Evolutionary conservation across 30 jellyfish, hydroid and myxozoan species (phyloP), one percentile per base, ranked within the genome.

Genomic region (Cassiopea andromeda): DNA sequence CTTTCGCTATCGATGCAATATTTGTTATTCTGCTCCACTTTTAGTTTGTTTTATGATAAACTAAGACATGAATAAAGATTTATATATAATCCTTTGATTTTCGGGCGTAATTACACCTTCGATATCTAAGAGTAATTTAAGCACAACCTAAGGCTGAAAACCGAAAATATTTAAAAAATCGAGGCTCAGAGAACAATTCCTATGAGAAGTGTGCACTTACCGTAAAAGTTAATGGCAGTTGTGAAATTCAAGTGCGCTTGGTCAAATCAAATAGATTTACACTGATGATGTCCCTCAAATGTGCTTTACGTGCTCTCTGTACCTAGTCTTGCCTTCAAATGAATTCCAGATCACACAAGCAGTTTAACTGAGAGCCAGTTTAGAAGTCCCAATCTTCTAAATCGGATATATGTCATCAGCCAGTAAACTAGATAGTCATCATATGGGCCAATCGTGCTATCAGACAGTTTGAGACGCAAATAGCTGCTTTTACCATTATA

Each of bases 401-500:
- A 50, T 54, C 86, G 86, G 86, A 77, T 77, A 48, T 77, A 48
- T 77, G 86, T 77, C 86, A 77, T 48, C 86, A 77, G 86, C 86
- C 86, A 77, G 70, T 77, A 50, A 77, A 77, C 75, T 77, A 48
- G 54, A 54, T 50, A 49, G 58, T 77, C 44, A 69, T 49, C 70
- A 43, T 77, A 44, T 13, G 54, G 13, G 75, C 86, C 86, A 77
- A 77, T 77, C 75, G 50, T 48, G 75, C 49, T 77, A 59, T 77
- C 74, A 77, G 86, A 77, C 86, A 77, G 86, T 38, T n/a, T 77
- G 12, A 77, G 86, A 77, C 86, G 75, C 47, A 77, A 77, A 77
- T 77, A 77, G 86, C 75, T 1, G 86, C 74, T 54, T 19, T 54
- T 61, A 38, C 86, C 74, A 77, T 61, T 43, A 61, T 77, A 77